Conservation (phyloP, 2,888 invertebrate genomes). For the Euzophera pinguis region DNA sequence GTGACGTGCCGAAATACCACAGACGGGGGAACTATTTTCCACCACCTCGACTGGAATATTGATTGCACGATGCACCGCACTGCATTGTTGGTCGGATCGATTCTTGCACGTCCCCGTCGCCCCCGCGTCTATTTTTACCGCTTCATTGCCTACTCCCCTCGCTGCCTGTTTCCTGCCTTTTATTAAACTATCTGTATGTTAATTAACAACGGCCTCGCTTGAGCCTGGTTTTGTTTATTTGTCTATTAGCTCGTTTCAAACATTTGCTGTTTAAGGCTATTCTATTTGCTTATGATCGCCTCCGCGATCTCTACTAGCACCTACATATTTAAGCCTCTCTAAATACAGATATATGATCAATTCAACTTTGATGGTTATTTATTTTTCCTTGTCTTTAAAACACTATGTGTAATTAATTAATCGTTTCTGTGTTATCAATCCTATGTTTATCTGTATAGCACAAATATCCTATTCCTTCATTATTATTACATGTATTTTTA, state of each 20-base stretch:
- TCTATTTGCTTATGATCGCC: constrained; percentile 28
- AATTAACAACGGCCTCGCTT: constrained; percentile 74
- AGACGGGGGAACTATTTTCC: constrained; percentile 6
- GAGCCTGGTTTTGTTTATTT: constrained; percentile 62
- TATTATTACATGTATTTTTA: constrained; percentile 43
- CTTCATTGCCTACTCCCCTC: constrained; percentile 78
- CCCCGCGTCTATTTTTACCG: constrained; percentile 78
- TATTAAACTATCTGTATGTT: constrained; percentile 79
- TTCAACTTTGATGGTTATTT: no score
- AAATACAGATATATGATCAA: background rate
- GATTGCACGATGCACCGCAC: constrained; percentile 66
- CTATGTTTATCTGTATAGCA: constrained; percentile 41
- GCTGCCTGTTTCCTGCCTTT: constrained; percentile 75
- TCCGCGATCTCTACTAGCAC: constrained; percentile 16
- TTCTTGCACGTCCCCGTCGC: constrained; percentile 62
- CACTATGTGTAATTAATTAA: constrained; percentile 49
- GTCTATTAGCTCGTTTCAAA: constrained; percentile 63
- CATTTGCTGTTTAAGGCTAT: constrained; percentile 51
- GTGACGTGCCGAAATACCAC: background rate
- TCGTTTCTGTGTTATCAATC: constrained; percentile 67
- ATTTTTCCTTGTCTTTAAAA: no score
- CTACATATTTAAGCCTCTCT: background rate
- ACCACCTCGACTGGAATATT: constrained; percentile 60
- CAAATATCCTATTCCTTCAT: constrained; percentile 49
- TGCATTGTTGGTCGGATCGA: constrained; percentile 68